Base-by-base conservation (phyloP, 1,140 invertebrate genomes). In the Myzus persicae region DNA sequence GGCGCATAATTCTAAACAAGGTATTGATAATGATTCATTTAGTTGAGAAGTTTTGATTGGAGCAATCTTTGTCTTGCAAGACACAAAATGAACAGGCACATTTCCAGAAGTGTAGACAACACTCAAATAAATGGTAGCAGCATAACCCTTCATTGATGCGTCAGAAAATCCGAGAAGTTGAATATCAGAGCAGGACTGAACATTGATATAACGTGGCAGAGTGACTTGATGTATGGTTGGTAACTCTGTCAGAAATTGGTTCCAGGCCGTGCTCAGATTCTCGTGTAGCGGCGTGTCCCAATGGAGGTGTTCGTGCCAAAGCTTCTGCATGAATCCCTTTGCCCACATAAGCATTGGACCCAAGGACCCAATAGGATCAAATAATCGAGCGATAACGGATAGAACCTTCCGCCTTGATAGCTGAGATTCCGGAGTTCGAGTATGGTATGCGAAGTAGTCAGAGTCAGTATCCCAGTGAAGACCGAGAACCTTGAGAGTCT, bases 291-390 rank as follows among this genome's bases (percentile, higher is more conserved):
- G 46, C 0, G 84, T 84, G 67, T 94, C 94, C 93, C 94, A 94
- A 2, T 90, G 44, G 8, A 93, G 36, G 0, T 92, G 46, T 18
- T 40, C 67, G 18, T 51, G 44, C 94, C 94, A 94, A 31, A 93
- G 90, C 2, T 93, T 48, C 76, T 94, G 94, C 36, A 94, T 93
- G 22, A 94, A 89, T 0, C 38, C 48, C 22, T 94, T 94, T 9
- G 93, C 94, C 31, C 90, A 93, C 6, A 95, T 90, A 24, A 94
- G 94, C 31, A 94, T 94, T 22, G 94, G 94, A 11, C 84, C 93
- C 3, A 95, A 26, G 3, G 94, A 90, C 0, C 94, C 94, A n/a
- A 95, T 38, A 0, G 94, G 95, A 93, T 95, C 95, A 59, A 94
- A 95, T 22, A 95, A 90, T 48, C 91, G 91, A 22, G 94, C 93